Percentiles rank a stretch among this genome's conserved stretches.
Conservation (phyloP, 1,140 invertebrate genomes). For the Elymnias hypermnestra region DNA sequence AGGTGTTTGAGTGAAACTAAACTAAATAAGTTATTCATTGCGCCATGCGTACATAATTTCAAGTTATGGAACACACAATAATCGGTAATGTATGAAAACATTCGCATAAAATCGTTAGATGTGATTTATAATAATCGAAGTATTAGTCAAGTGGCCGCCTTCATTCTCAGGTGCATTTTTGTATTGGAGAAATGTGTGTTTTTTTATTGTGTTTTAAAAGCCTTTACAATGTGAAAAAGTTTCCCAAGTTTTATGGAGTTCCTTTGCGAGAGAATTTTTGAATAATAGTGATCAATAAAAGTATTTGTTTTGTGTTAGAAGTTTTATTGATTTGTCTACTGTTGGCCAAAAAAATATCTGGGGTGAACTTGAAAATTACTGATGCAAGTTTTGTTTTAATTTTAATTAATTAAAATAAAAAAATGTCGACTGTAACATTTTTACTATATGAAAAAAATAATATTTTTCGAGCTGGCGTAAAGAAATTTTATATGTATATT, state of each 20-base stretch:
- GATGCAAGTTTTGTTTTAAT: too few relatives aligned
- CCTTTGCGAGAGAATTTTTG: conserved; percentile 10
- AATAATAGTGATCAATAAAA: not conserved
- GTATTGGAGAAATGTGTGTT: conserved; percentile 68
- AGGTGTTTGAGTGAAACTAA: conserved; percentile 9
- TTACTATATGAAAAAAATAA: too few relatives aligned
- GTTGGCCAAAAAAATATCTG: too few relatives aligned
- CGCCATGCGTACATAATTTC: conserved; percentile 8
- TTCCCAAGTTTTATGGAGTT: conserved; percentile 61
- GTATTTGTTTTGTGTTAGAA: too few relatives aligned
- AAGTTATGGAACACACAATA: too few relatives aligned
- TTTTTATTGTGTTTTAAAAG: conserved; percentile 68
- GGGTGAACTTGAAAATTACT: too few relatives aligned
- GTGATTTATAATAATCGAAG: conserved; percentile 63
- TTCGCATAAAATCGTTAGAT: too few relatives aligned
- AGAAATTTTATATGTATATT: too few relatives aligned
- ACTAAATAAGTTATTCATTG: conserved; percentile 22
- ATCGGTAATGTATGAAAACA: conserved; percentile 24
- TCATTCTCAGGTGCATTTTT: conserved; percentile 75
- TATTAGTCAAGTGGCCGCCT: conserved; percentile 73
- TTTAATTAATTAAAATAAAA: too few relatives aligned
- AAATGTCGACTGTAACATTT: too few relatives aligned
- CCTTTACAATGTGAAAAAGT: conserved; percentile 59
- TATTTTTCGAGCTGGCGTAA: too few relatives aligned
- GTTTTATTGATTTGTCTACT: too few relatives aligned